Evolutionary conservation across 2,888 invertebrate species (phyloP), one percentile per base, ranked within the genome.

Genomic region (Drepana falcataria): DNA sequence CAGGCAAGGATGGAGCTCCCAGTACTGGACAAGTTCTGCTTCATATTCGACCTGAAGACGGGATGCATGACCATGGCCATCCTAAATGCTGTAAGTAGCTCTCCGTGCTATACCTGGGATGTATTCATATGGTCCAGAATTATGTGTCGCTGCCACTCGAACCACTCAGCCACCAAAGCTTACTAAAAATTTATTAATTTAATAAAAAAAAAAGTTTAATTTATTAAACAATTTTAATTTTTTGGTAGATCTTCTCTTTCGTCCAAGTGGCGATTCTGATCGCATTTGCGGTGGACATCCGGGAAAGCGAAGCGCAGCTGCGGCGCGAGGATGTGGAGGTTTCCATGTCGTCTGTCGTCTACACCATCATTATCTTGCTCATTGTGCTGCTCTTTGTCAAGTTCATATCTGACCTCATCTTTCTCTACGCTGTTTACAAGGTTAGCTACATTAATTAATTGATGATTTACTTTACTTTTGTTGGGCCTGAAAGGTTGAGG

Each of bases 1-100:
- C 69, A 84, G 84, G 78, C 78, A 52, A 83, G 73, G 63, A 89
- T 89, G 90, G 89, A 89, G 77, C 78, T 90, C 2, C 90, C 90
- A 2, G 88, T 90, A 4, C 59, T 90, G 61, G 89, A 90, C 59
- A 89, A 86, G 62, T 89, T 86, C 65, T 90, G 89, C 63, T 88
- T 87, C 61, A 75, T 87, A 55, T 82, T 90, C 68, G 75, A 83
- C 21, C 65, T 90, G 64, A 79, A 75, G 64, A 81, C 83, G 53
- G 90, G 90, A 71, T 88, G 89, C 59, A 83, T 90, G 48, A 67
- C 75, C 2, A 81, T 89, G 84, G 89, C 88, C 2, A 64, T 87
- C 35, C 65, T 85, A 35, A 90, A 87, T 63, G 80, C 87, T 35
- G 90, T 90, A 65, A 81, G 85, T 77, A 55, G 3, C 4, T 21